Percentiles rank a stretch among this genome's conserved stretches.
Conservation (phyloP, 2,888 invertebrate species). For the Leptopterna dolabrata region DNA sequence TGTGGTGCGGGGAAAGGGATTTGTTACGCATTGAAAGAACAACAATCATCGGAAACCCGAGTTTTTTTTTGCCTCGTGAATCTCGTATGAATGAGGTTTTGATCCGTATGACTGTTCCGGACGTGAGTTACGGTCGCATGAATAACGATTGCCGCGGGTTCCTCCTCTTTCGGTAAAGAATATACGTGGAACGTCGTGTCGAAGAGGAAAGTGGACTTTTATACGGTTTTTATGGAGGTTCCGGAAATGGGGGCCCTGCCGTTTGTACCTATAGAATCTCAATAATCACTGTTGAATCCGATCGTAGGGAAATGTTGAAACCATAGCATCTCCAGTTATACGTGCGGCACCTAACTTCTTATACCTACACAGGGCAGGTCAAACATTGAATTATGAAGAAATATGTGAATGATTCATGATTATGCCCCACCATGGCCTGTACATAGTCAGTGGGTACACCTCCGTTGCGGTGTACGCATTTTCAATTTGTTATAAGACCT, state of each 20-base stretch:
- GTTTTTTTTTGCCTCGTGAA: conserved; percentile 1
- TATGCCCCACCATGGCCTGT: too few relatives aligned
- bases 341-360: too few relatives aligned
- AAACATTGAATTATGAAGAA: too few relatives aligned
- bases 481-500: too few relatives aligned
- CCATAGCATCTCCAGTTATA: neutral
- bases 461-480: too few relatives aligned
- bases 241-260: neutral
- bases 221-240: neutral
- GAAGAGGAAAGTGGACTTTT: neutral
- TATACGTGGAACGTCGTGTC: neutral
- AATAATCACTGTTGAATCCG: neutral
- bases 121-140: neutral
- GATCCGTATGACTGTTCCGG: neutral
- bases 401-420: too few relatives aligned
- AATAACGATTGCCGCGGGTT: neutral
- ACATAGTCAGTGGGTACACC: too few relatives aligned
- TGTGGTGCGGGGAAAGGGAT: neutral
- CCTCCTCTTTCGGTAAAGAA: neutral
- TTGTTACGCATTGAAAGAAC: conserved; percentile 11
- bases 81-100: neutral
- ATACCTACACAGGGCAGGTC: too few relatives aligned
- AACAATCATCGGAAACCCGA: neutral
- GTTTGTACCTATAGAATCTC: neutral
- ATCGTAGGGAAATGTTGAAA: neutral